Evolutionary conservation across 2,113 vertebrate species (phyloP).

Genomic region (Arizona elegans): DNA sequence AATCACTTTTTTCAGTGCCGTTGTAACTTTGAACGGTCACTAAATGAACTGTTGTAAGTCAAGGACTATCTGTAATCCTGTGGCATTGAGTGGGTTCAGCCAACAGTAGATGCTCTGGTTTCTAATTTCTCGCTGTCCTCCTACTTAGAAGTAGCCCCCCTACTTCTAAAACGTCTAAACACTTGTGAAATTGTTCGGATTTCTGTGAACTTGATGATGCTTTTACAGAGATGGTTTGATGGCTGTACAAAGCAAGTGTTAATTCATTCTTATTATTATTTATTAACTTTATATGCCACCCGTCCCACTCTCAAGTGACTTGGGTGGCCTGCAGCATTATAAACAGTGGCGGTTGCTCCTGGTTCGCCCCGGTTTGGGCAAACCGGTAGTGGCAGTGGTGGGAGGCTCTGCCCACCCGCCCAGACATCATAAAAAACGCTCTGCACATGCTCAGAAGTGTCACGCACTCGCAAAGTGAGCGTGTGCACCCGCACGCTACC

Average conservation of each 20-base stretch:
- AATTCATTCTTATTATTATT: background rate
- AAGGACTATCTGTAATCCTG: background rate
- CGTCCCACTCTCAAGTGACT: background rate
- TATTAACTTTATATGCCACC: background rate
- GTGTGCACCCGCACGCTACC: no score
- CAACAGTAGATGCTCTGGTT: background rate
- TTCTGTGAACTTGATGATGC: background rate
- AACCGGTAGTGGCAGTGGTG: no score
- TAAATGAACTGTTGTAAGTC: no score
- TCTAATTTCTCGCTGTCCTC: background rate
- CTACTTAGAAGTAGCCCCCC: background rate
- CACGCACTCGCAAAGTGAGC: no score
- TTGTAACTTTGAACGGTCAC: no score
- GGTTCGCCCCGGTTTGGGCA: no score
- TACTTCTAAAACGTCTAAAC: background rate
- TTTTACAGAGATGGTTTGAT: background rate
- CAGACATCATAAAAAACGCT: no score
- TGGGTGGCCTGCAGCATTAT: background rate
- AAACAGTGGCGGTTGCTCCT: no score
- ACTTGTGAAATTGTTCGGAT: background rate
- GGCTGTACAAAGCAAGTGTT: background rate
- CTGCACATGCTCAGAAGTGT: no score
- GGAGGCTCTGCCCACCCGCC: no score
- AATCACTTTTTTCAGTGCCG: no score
- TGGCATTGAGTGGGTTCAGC: background rate